Percentiles rank a stretch among this genome's conserved stretches.
Evolutionary conservation across 2,113 vertebrate genomes (phyloP).

Genomic region (Albula glossodonta): DNA sequence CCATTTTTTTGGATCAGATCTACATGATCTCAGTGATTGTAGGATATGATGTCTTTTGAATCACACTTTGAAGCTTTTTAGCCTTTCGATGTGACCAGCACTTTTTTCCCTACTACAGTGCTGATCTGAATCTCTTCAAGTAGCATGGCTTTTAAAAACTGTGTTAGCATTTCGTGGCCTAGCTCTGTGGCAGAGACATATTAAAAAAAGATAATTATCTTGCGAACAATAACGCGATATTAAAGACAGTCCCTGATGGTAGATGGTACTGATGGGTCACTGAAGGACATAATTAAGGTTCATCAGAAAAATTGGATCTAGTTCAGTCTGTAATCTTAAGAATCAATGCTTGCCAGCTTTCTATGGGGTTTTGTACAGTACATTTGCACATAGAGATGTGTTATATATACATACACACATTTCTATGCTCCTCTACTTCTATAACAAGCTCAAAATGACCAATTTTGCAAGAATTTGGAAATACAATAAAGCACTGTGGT

Average conservation of each 20-base stretch:
- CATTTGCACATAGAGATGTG: neutral
- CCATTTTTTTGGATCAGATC: neutral
- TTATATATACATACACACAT: neutral
- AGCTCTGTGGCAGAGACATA: neutral
- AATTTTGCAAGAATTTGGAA: neutral
- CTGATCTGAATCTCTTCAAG: neutral
- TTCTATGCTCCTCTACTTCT: neutral
- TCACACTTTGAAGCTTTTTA: neutral
- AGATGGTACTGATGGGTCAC: neutral
- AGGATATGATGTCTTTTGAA: too few relatives aligned
- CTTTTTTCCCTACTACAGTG: neutral
- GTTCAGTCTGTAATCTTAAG: neutral
- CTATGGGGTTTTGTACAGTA: neutral
- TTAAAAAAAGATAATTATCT: constrained; percentile 21
- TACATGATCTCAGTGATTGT: too few relatives aligned
- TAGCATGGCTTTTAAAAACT: constrained; percentile 2
- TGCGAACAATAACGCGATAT: constrained; percentile 14
- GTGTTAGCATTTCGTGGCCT: neutral
- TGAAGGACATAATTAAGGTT: constrained; percentile 15
- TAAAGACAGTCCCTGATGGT: neutral
- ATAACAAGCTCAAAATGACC: neutral
- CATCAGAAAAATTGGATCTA: neutral
- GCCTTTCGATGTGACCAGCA: neutral
- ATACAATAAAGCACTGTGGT: neutral
- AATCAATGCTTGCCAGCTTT: neutral